Base-by-base conservation (phyloP, 2,797 vertebrate genomes). In the Urophycis tenuis region DNA sequence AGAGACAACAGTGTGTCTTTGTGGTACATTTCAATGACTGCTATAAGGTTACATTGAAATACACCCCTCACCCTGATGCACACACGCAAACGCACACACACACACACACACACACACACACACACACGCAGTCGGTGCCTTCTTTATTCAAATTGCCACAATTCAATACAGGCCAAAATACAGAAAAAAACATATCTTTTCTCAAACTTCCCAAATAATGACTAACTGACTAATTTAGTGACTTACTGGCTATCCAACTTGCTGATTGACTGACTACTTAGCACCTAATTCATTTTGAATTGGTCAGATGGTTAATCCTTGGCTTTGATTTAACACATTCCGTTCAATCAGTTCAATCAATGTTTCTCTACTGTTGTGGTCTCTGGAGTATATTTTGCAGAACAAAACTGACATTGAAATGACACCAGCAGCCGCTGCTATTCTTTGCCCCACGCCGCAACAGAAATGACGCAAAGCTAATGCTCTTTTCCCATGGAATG, bases 11-110 rank as follows among this genome's bases (percentile, higher is more conserved):
- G 78, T 86, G 76, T 85, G 71, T 87, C 87, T 90, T 92, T 91
- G 88, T 90, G 81, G 79, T 32, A 34, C 60, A 73, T 79, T 85
- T 91, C 88, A 90, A 90, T 89, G 84, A 88, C 87, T 85, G 81
- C 83, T 88, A 87, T 91, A 87, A 86, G 79, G 87, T 91, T 92
- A 88, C 90, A 72, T 83, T 78, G 77, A 85, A 86, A 85, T 78
- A 77, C 77, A 74, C 79, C 77, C 76, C 45, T 67, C 32, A 64
- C 32, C n/a, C 53, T 64, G 31, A 53, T 33, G 22, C 79, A 77
- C 53, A 71, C 76, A 29, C 78, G 30, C 75, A n/a, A 67, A 34
- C 77, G 72, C 76, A 36, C 72, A 72, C 72, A 17, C 45, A 67
- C 75, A 71, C 79, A 78, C 76, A 80, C 77, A 77, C 74, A 64